phyloP scores from a whole-genome alignment of 2,113 vertebrate species.

The Petrocephalus zakoni region DNA sequence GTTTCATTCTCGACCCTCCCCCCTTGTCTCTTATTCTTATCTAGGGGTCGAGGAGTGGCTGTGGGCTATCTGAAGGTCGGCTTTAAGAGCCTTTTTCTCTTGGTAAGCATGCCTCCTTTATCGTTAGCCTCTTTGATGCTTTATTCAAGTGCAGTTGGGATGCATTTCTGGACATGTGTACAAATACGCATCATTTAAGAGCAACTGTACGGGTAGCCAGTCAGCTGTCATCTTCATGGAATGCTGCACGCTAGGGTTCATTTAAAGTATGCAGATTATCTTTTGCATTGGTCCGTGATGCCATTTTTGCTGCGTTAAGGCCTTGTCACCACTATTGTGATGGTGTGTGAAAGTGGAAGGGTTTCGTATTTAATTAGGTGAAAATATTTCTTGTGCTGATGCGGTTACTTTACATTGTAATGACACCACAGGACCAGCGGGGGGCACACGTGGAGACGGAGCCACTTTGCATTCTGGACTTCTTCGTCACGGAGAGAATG shows the following conservation, averaged over 20 bases:
- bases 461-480: constrained; percentile 81
- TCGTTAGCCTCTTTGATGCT: not conserved
- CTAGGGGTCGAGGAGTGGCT: constrained; percentile 65
- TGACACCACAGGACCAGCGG: constrained; percentile 61
- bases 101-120: constrained; percentile 60
- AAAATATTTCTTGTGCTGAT: not conserved
- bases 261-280: not conserved
- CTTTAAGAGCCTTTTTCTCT: constrained; percentile 83
- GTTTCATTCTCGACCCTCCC: not conserved
- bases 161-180: not conserved
- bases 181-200: not conserved
- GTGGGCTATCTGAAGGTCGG: constrained; percentile 86
- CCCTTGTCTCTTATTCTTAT: not conserved
- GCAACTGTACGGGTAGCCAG: not conserved
- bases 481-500: constrained; percentile 74
- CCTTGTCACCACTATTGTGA: not conserved
- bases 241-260: not conserved
- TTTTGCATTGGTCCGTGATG: not conserved
- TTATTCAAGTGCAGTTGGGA: not conserved
- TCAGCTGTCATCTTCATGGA: not conserved
- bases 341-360: not conserved
- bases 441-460: constrained; percentile 79
- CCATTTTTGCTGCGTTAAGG: not conserved
- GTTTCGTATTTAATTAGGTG: not conserved
- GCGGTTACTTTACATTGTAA: constrained; percentile 7